Evolutionary conservation across 2,113 vertebrate genomes (phyloP).

Genomic region (Bolborhynchus lineola): DNA sequence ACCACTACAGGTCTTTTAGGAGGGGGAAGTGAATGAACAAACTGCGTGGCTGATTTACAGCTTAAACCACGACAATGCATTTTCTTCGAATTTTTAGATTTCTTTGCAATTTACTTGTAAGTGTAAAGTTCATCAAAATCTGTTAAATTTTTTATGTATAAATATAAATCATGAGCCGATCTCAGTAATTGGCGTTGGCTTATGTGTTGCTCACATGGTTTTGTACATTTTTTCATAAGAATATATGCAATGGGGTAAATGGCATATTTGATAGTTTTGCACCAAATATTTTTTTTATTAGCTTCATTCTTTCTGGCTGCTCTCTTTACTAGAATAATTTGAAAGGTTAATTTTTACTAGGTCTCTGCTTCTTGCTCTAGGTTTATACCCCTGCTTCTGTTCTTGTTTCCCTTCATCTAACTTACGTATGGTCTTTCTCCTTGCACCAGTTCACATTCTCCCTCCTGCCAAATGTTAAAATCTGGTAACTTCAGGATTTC

Average conservation of each 20-base stretch:
- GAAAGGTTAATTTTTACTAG: neutral
- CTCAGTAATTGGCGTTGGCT: neutral
- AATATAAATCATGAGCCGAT: neutral
- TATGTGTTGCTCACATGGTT: neutral
- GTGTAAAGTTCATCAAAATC: neutral
- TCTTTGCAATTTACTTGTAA: neutral
- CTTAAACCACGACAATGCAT: no score
- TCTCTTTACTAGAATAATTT: neutral
- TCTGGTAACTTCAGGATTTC: neutral
- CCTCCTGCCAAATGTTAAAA: neutral
- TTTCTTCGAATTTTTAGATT: neutral
- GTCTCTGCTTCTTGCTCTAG: neutral
- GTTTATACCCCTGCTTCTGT: neutral
- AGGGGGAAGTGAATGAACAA: no score
- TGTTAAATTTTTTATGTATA: neutral
- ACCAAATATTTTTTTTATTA: neutral
- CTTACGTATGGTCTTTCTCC: neutral
- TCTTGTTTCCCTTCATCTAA: neutral
- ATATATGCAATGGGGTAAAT: neutral
- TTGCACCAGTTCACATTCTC: neutral
- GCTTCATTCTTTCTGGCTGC: neutral
- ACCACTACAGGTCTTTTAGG: no score
- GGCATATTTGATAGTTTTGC: neutral
- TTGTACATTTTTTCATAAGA: neutral
- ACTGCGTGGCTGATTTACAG: no score